phyloP scores from a whole-genome alignment of 64 coral and sea anemone genomes.

The Dendronephthya gigantea region DNA sequence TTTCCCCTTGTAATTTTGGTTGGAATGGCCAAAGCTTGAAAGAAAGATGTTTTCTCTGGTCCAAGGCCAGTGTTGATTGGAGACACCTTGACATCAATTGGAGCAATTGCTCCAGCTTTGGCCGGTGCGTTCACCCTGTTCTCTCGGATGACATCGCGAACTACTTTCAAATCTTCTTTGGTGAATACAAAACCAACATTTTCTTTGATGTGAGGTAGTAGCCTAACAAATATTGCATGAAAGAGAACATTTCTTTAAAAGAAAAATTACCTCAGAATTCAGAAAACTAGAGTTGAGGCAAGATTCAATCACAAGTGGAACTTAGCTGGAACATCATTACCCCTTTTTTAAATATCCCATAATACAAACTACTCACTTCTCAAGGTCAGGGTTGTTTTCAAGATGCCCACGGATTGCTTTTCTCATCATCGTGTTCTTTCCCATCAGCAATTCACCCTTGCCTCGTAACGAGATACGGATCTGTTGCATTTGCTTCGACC shows the following conservation, averaged over 20 bases:
- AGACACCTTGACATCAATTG: conserved; percentile 76
- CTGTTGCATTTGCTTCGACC: conserved; percentile 95
- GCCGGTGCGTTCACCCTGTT: conserved; percentile 96
- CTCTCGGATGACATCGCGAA: conserved; percentile 64
- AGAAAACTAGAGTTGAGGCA: too few relatives aligned
- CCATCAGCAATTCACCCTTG: conserved; percentile 85
- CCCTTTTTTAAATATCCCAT: too few relatives aligned
- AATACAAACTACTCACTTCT: too few relatives aligned
- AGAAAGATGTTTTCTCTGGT: conserved; percentile 94
- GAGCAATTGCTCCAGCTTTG: conserved; percentile 85
- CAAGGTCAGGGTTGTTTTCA: conserved; percentile 72
- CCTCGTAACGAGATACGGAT: conserved; percentile 90
- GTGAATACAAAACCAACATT: conserved; percentile 99
- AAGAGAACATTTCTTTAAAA: too few relatives aligned
- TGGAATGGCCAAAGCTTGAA: conserved; percentile 95
- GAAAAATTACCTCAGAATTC: too few relatives aligned
- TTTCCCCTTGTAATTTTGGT: conserved; percentile 93
- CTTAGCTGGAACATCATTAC: too few relatives aligned
- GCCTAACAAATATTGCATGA: conserved; percentile 24
- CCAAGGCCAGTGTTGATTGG: conserved; percentile 87
- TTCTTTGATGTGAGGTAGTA: conserved; percentile 83
- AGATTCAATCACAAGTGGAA: too few relatives aligned
- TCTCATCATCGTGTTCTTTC: conserved; percentile 99
- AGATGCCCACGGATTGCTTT: conserved; percentile 95
- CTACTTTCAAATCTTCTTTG: conserved; percentile 59